These are phyloP conservation scores for Hassar affinis DNA, from an alignment of 2,113 vertebrate genomes.

Conservation along the genomic window DNA sequence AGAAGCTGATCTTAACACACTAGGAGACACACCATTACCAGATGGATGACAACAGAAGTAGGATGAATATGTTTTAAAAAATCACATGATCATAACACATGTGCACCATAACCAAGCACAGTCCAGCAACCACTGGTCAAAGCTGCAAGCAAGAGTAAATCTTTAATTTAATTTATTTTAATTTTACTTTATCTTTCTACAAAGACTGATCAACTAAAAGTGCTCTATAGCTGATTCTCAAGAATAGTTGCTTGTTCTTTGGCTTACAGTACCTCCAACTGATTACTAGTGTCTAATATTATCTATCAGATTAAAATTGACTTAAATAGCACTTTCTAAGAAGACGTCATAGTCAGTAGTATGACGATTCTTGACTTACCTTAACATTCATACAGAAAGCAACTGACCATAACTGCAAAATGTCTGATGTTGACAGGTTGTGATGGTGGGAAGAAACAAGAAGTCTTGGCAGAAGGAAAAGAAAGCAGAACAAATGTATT, in stretches of 20 bases:
- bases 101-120: too few species aligned
- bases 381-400: background rate
- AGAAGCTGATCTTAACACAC: background rate
- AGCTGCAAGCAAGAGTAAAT: too few species aligned
- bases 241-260: too few species aligned
- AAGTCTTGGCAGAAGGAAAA: background rate
- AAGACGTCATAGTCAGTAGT: background rate
- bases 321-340: too few species aligned
- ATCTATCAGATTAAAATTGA: background rate
- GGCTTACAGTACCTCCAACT: background rate
- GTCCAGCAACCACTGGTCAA: too few species aligned
- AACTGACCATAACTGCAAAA: background rate
- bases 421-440: background rate
- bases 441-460: background rate
- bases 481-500: background rate
- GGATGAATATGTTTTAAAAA: too few species aligned
- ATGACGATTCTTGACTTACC: background rate
- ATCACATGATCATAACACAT: too few species aligned
- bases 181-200: background rate
- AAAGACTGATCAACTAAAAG: background rate
- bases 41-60: background rate
- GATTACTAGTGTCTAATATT: background rate
- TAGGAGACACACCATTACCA: background rate
- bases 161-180: too few species aligned
- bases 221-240: background rate